Conservation (phyloP, 2,888 invertebrate species). For the Chironomus riparius region DNA sequence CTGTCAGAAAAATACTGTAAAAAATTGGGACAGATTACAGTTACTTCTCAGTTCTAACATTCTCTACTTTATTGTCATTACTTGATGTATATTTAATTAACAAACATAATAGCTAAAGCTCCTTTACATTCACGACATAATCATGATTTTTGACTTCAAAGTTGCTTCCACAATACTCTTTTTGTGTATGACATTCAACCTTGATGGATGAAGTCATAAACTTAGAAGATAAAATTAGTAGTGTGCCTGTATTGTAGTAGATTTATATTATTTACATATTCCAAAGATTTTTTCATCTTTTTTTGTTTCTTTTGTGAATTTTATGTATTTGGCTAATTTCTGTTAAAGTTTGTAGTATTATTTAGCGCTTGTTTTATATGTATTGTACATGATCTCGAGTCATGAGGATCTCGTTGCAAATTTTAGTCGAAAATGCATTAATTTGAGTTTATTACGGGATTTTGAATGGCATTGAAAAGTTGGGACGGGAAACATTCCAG, state of each 20-base stretch:
- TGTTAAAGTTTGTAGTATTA: too few relatives aligned
- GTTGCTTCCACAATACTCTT: background rate
- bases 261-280: background rate
- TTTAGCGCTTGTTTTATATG: background rate
- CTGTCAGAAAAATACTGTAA: slow-evolving; percentile 8
- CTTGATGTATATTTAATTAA: background rate
- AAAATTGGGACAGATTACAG: slow-evolving; percentile 1
- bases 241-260: background rate
- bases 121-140: background rate
- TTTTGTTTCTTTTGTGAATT: background rate
- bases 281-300: background rate
- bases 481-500: too few relatives aligned
- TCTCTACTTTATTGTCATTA: background rate
- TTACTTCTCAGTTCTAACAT: background rate
- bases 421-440: background rate
- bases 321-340: background rate
- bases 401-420: background rate
- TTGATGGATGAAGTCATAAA: background rate
- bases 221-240: background rate
- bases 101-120: background rate
- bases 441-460: background rate
- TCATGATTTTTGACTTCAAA: background rate
- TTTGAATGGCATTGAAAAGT: too few relatives aligned
- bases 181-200: background rate
- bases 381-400: too few relatives aligned